phyloP scores from a whole-genome alignment of 2,888 invertebrate species.

The Drosophila kuntzei region DNA sequence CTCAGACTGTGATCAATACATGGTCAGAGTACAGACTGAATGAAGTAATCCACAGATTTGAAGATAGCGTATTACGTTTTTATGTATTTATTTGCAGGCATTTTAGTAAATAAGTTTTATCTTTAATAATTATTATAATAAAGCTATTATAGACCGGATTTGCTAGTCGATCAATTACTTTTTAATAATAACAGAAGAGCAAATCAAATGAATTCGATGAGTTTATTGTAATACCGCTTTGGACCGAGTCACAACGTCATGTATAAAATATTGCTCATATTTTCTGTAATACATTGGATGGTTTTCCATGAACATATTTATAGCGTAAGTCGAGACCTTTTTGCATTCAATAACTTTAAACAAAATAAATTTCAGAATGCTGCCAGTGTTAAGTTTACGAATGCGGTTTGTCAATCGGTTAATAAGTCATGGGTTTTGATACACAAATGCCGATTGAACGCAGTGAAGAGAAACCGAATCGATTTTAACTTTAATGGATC shows the following conservation, averaged over 20 bases:
- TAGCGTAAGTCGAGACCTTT: background rate
- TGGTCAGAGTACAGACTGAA: too few species aligned
- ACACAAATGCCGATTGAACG: constrained; percentile 18
- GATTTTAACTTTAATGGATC: constrained; percentile 5
- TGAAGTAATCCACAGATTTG: too few species aligned
- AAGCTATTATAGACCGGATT: background rate
- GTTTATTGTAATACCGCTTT: background rate
- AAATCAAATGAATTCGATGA: background rate
- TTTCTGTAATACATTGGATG: background rate
- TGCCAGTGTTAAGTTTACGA: constrained; percentile 18
- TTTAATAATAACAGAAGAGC: too few species aligned
- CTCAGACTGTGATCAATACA: too few species aligned
- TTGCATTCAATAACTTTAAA: too few species aligned
- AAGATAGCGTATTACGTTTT: too few species aligned
- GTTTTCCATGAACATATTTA: background rate
- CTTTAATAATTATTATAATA: background rate
- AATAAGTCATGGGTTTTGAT: constrained; percentile 16
- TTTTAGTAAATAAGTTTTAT: background rate
- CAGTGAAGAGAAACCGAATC: constrained; percentile 9
- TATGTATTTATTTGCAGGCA: background rate
- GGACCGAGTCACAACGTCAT: background rate
- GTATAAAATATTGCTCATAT: background rate
- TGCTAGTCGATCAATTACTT: background rate
- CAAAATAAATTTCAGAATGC: background rate
- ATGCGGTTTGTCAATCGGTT: constrained; percentile 10